Evolutionary conservation across 2,888 invertebrate genomes (phyloP).

Genomic region (Crocallis elinguaria): DNA sequence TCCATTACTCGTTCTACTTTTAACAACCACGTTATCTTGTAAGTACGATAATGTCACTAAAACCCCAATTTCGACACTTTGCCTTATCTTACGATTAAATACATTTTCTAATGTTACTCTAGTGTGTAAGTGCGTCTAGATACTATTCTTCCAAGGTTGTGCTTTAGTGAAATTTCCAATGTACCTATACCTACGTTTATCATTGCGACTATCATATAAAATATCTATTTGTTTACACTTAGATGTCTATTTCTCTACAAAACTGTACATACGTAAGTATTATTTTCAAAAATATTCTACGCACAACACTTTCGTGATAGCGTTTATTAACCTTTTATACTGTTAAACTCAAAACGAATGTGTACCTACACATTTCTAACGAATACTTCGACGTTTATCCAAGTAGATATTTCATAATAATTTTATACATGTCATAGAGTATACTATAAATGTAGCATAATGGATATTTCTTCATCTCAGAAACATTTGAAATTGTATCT

Average conservation of each 20-base stretch:
- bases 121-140: slow-evolving; percentile 79
- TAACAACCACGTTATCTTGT: slow-evolving; percentile 37
- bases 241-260: slow-evolving; percentile 54
- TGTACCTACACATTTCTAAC: slow-evolving; percentile 52
- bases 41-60: slow-evolving; percentile 56
- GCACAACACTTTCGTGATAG: slow-evolving; percentile 80
- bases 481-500: slow-evolving; percentile 8
- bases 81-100: slow-evolving; percentile 76
- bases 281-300: slow-evolving; percentile 72
- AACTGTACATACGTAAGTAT: slow-evolving; percentile 64
- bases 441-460: slow-evolving; percentile 15
- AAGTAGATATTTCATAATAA: slow-evolving; percentile 28
- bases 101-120: slow-evolving; percentile 74
- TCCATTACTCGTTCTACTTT: neutral
- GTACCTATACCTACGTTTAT: slow-evolving; percentile 58
- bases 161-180: slow-evolving; percentile 81
- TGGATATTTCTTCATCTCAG: slow-evolving; percentile 7
- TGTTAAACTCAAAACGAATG: slow-evolving; percentile 46
- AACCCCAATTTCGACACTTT: slow-evolving; percentile 81
- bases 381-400: slow-evolving; percentile 41
- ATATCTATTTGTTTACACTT: slow-evolving; percentile 53
- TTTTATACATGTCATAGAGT: slow-evolving; percentile 24
- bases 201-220: slow-evolving; percentile 54
- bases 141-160: slow-evolving; percentile 85
- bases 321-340: slow-evolving; percentile 57